phyloP scores from a whole-genome alignment of 2,888 invertebrate genomes.

The Scaptomyza cyrtandrae region DNA sequence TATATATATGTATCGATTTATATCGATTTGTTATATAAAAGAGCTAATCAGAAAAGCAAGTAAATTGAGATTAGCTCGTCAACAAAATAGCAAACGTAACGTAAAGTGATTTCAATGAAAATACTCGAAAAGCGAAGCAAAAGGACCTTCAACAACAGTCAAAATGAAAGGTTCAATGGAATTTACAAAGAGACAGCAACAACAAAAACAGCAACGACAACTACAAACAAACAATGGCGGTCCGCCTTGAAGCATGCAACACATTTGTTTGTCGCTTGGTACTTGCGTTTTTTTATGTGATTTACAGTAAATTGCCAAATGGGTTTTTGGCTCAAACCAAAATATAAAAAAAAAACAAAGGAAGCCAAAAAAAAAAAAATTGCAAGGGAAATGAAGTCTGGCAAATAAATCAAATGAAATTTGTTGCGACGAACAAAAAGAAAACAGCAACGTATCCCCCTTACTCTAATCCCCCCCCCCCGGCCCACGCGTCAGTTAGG shows the following conservation, averaged over 20 bases:
- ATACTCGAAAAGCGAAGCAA: neutral
- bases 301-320: slow-evolving; percentile 72
- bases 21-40: neutral
- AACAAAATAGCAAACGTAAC: neutral
- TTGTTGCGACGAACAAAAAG: slow-evolving; percentile 60
- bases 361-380: slow-evolving; percentile 8
- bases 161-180: slow-evolving; percentile 48
- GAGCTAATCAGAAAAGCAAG: neutral
- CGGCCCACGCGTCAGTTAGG: slow-evolving; percentile 70
- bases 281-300: slow-evolving; percentile 60
- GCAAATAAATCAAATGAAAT: slow-evolving; percentile 79
- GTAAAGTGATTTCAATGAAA: slow-evolving; percentile 12
- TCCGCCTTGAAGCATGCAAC: slow-evolving; percentile 58
- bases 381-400: slow-evolving; percentile 74
- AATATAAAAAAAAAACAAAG: slow-evolving; percentile 5
- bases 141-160: slow-evolving; percentile 6
- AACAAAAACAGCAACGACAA: slow-evolving; percentile 1
- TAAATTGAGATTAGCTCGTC: slow-evolving; percentile 6
- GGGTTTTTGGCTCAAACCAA: slow-evolving; percentile 27
- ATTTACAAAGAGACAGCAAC: slow-evolving; percentile 25
- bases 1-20: neutral
- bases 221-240: slow-evolving; percentile 16
- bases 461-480: neutral
- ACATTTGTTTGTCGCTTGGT: slow-evolving; percentile 32
- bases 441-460: neutral